A percentile compares a stretch with the other conserved stretches of the same genome.
phyloP scores from a whole-genome alignment of 2,888 invertebrate genomes.

The Rhingia rostrata region DNA sequence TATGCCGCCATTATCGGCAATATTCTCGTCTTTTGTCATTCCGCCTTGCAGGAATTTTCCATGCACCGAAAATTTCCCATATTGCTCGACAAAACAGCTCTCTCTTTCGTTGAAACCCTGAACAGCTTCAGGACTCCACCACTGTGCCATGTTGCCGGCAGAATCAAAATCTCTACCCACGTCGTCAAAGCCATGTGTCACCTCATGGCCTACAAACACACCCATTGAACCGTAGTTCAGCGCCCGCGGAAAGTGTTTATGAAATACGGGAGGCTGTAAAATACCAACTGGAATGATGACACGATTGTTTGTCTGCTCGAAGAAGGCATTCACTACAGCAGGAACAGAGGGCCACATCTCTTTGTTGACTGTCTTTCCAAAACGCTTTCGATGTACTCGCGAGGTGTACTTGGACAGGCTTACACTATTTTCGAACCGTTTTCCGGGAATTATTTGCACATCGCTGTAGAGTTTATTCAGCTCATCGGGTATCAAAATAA shows the following conservation, averaged over 20 bases:
- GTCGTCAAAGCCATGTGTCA: conserved; percentile 76
- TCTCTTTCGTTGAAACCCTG: conserved; percentile 68
- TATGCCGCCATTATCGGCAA: conserved; percentile 76
- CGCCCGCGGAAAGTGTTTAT: conserved; percentile 89
- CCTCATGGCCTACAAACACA: conserved; percentile 76
- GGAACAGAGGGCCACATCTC: conserved; percentile 93
- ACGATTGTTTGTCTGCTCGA: conserved; percentile 87
- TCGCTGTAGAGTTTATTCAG: conserved; percentile 93
- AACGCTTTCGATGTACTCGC: conserved; percentile 88
- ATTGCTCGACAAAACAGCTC: conserved; percentile 75
- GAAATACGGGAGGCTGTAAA: conserved; percentile 88
- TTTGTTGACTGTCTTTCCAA: conserved; percentile 86
- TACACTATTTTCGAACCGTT: conserved; percentile 92
- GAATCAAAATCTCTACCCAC: conserved; percentile 73
- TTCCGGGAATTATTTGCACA: conserved; percentile 86
- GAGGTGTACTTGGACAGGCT: conserved; percentile 89
- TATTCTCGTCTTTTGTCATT: conserved; percentile 72
- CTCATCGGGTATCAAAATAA: conserved; percentile 89
- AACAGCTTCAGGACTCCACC: conserved; percentile 75
- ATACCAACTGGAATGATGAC: conserved; percentile 62
- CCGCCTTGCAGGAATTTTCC: conserved; percentile 71
- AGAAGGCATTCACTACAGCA: conserved; percentile 94
- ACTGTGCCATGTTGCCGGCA: conserved; percentile 71
- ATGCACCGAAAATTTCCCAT: conserved; percentile 73
- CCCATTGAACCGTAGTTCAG: conserved; percentile 76